Conservation (phyloP, 2,797 vertebrate species). For the Petrocephalus schoutedeni region DNA sequence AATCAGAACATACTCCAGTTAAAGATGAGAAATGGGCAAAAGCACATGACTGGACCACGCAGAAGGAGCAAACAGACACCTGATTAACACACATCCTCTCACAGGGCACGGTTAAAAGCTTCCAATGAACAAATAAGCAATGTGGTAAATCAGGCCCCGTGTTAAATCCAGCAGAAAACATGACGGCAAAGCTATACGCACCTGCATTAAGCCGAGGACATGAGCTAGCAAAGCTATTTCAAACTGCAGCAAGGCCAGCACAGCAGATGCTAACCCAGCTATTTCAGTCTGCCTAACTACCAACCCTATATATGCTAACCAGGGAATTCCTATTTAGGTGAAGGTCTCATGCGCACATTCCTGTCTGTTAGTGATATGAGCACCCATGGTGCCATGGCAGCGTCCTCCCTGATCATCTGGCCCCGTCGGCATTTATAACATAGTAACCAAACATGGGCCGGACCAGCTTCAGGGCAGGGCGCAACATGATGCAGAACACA, state of each 20-base stretch:
- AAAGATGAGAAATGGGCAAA: not conserved
- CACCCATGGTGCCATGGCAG: too few species aligned
- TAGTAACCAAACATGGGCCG: not conserved
- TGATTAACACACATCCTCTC: too few species aligned
- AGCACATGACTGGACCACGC: not conserved
- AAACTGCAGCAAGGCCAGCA: not conserved
- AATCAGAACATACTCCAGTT: not conserved
- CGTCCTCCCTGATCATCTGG: not conserved
- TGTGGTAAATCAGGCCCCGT: not conserved
- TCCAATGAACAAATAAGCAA: not conserved
- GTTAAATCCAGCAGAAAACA: not conserved
- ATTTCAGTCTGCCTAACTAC: not conserved
- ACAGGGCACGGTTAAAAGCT: not conserved
- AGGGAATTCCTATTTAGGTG: not conserved
- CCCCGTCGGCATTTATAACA: not conserved
- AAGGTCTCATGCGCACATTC: not conserved
- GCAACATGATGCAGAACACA: not conserved
- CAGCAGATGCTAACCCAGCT: not conserved
- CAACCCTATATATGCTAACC: not conserved
- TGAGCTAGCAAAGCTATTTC: not conserved
- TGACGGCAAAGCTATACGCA: not conserved
- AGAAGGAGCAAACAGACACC: not conserved
- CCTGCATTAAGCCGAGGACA: not conserved
- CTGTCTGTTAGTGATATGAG: not conserved
- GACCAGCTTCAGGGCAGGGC: not conserved